Evolutionary conservation across 2,113 vertebrate genomes (phyloP).

Genomic region (Neolamprologus modestus): DNA sequence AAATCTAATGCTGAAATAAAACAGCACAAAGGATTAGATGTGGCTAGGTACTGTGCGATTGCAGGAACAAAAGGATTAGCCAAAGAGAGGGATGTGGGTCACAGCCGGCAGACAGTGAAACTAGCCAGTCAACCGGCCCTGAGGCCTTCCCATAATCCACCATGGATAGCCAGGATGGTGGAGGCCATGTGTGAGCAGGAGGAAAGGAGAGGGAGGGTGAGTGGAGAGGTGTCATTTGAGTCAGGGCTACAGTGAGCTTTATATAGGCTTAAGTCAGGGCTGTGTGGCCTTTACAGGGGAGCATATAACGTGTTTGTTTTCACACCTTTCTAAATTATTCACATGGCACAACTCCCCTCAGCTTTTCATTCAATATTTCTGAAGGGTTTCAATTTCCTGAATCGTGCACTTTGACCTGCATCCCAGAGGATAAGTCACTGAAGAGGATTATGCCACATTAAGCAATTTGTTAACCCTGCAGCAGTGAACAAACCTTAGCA

Average conservation of each 20-base stretch:
- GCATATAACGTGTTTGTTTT: neutral
- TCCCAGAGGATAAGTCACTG: constrained; percentile 11
- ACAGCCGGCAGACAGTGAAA: constrained; percentile 49
- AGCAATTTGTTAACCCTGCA: constrained; percentile 47
- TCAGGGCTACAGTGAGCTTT: neutral
- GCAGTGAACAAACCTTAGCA: constrained; percentile 13
- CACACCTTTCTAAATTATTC: neutral
- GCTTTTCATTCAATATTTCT: neutral
- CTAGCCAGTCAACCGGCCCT: constrained; percentile 27
- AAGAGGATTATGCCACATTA: constrained; percentile 48
- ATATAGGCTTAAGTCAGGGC: neutral
- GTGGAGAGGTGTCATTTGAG: neutral
- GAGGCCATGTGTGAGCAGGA: neutral
- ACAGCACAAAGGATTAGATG: constrained; percentile 59
- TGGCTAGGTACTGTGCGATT: constrained; percentile 44
- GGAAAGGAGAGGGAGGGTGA: neutral
- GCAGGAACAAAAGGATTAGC: constrained; percentile 68
- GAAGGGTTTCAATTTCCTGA: neutral
- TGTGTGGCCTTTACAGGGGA: neutral
- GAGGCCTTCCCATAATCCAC: constrained; percentile 40
- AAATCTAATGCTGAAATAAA: constrained; percentile 48
- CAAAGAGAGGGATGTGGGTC: constrained; percentile 60
- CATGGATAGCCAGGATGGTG: neutral
- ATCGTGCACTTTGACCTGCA: constrained; percentile 23
- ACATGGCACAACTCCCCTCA: neutral